Base-by-base conservation (phyloP, 2,888 invertebrate genomes). In the Leptopilina syphax region DNA sequence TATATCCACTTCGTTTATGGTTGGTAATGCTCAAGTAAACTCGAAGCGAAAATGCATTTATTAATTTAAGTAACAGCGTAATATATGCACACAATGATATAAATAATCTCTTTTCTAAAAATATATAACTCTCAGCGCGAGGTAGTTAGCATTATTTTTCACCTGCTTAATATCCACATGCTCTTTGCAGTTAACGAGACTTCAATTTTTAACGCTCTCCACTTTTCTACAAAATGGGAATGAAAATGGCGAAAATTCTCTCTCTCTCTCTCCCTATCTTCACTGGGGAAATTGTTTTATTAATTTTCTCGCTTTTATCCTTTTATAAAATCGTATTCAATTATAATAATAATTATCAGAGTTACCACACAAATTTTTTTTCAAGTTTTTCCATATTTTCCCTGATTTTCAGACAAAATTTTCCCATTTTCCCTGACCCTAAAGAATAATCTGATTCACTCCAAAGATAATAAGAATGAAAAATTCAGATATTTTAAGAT, bases 1-100 rank as follows among this genome's bases (percentile, higher is more conserved):
- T 70, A 70, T 70, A 54, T 27, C 70, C 54, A 54, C 54, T 50
- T 54, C 70, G 50, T 70, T 70, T 70, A 70, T 54, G 70, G 70
- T 70, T 54, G 54, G 27, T 70, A 54, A 70, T 70, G 27, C 54
- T 70, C 70, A 54, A 24, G 70, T 50, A 54, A 34, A 54, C 27
- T 70, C 27, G 47, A 54, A 50, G 24, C 24, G 5, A 54, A 34
- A 70, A 70, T 70, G 54, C 70, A 54, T 70, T 70, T 54, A 70
- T 70, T 70, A 70, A 70, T 70, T 27, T 70, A 50, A 70, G 13
- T 54, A 50, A 54, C 70, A 34, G 27, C 70, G 47, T 70, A 27
- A 70, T 54, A 70, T 50, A 50, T 50, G 50, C 12, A 47, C 9
- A 3, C 50, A 70, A 70, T 66, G 66, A 54, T 54, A 70, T 54